phyloP scores from a whole-genome alignment of 2,113 vertebrate species.

The Equus quagga region DNA sequence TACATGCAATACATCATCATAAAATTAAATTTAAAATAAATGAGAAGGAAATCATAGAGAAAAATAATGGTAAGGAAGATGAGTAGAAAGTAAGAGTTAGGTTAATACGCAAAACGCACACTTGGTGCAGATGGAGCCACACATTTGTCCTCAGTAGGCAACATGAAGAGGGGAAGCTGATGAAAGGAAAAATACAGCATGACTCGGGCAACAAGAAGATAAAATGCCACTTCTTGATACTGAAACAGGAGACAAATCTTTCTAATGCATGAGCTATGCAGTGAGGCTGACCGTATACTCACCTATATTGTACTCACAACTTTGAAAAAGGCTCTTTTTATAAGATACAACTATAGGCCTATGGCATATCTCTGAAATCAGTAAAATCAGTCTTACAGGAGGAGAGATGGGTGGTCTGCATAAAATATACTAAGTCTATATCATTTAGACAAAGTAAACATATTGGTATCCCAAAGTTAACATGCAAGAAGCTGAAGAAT shows the following conservation, averaged over 20 bases:
- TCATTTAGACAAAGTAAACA: too few species aligned
- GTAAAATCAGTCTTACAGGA: accelerated
- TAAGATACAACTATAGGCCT: accelerated
- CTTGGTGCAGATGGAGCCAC: accelerated
- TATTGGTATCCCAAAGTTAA: accelerated
- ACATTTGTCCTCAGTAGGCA: neutral
- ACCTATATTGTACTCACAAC: accelerated
- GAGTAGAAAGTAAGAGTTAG: accelerated
- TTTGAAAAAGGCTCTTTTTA: accelerated
- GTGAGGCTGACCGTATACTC: accelerated
- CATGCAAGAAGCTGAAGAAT: accelerated
- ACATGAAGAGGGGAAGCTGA: accelerated
- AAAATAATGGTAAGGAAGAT: accelerated
- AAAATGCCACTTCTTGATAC: accelerated
- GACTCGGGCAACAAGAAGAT: accelerated
- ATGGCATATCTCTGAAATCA: accelerated
- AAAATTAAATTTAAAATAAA: neutral
- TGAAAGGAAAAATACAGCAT: accelerated
- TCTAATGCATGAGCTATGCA: accelerated
- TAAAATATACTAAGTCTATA: too few species aligned
- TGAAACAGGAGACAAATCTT: accelerated
- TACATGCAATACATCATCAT: accelerated
- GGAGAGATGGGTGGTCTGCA: accelerated
- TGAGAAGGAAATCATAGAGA: neutral
- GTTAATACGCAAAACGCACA: accelerated